phyloP scores from a whole-genome alignment of 2,888 invertebrate species.

The Hesperia comma region DNA sequence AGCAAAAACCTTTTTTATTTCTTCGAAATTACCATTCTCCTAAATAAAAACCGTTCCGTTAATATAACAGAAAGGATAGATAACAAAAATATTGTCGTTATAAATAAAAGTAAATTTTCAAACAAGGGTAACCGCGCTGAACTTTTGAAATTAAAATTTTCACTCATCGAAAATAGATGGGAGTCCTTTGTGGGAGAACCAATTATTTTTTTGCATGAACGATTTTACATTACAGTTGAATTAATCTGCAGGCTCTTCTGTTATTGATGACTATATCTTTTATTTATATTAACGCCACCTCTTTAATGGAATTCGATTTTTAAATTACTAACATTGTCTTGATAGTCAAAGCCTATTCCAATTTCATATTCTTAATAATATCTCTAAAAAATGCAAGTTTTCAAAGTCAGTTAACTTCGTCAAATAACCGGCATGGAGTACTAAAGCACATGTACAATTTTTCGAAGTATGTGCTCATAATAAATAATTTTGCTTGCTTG shows the following conservation, averaged over 20 bases:
- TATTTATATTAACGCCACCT: constrained; percentile 44
- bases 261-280: constrained; percentile 44
- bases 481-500: too few relatives aligned
- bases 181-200: constrained; percentile 65
- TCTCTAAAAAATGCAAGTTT: neutral
- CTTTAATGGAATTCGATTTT: constrained; percentile 27
- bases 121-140: constrained; percentile 32
- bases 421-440: too few relatives aligned
- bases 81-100: constrained; percentile 28
- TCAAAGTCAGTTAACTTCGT: neutral
- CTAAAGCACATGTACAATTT: too few relatives aligned
- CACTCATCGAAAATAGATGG: constrained; percentile 63
- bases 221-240: constrained; percentile 69
- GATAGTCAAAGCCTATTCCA: neutral
- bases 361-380: neutral
- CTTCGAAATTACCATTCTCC: neutral
- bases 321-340: constrained; percentile 7
- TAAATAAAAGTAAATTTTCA: constrained; percentile 42
- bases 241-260: constrained; percentile 64
- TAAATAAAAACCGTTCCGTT: neutral
- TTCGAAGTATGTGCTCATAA: too few relatives aligned
- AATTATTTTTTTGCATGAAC: constrained; percentile 79
- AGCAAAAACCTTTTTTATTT: neutral
- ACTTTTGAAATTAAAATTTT: constrained; percentile 54
- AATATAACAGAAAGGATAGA: constrained; percentile 14